These are phyloP conservation scores for Tipula lateralis DNA, from an alignment of 2,888 invertebrate genomes.

Conservation along the genomic window DNA sequence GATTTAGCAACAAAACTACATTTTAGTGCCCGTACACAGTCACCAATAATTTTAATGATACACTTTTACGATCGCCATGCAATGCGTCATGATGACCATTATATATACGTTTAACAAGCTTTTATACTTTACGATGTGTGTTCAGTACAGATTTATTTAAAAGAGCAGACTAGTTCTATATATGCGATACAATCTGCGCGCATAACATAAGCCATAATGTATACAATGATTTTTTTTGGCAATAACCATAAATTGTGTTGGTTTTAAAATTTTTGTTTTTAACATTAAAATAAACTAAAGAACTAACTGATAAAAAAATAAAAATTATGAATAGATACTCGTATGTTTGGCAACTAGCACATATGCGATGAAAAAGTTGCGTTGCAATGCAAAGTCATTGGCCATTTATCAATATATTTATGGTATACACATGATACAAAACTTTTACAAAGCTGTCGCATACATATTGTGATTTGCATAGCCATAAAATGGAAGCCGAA, in stretches of 20 bases:
- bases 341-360: background rate
- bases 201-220: background rate
- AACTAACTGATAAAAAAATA: background rate
- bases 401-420: background rate
- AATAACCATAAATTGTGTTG: background rate
- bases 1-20: background rate
- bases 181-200: background rate
- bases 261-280: background rate
- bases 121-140: background rate
- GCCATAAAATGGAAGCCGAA: too few species aligned
- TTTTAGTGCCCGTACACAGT: background rate
- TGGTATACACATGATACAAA: too few species aligned
- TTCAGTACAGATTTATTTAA: background rate
- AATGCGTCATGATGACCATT: too few species aligned
- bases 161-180: too few species aligned
- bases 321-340: background rate
- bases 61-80: background rate
- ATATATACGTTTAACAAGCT: background rate
- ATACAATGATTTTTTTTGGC: background rate
- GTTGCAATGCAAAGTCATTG: background rate
- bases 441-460: background rate
- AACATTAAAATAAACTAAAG: background rate
- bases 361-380: background rate
- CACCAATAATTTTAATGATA: background rate
- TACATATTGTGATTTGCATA: background rate